Evolutionary conservation across 2,888 invertebrate genomes (phyloP).

Genomic region (Melinaea marsaeus): DNA sequence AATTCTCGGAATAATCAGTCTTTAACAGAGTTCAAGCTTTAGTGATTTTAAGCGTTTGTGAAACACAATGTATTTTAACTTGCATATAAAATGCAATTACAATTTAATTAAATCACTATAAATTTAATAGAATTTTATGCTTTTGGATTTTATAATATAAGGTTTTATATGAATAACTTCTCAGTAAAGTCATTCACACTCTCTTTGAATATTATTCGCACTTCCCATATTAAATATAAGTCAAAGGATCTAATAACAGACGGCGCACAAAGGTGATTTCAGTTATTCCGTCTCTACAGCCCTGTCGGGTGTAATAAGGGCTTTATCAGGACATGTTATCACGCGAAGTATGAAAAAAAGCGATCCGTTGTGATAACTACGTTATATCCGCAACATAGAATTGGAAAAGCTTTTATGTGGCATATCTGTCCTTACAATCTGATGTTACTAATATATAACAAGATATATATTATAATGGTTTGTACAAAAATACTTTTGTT

Average conservation of each 20-base stretch:
- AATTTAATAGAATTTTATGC: not conserved
- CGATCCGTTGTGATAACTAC: slow-evolving; percentile 1
- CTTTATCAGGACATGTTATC: not conserved
- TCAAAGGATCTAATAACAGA: not conserved
- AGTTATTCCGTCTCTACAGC: not conserved
- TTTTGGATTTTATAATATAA: not conserved
- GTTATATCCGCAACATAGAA: not conserved
- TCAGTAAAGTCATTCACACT: too few species aligned
- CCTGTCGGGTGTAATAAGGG: not conserved
- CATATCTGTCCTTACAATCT: not conserved
- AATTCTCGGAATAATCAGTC: not conserved
- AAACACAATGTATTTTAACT: not conserved
- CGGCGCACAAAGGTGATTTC: not conserved
- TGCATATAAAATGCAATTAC: not conserved
- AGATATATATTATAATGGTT: not conserved
- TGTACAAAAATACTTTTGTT: too few species aligned
- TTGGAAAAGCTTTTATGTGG: not conserved
- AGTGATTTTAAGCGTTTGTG: not conserved
- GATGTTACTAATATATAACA: not conserved
- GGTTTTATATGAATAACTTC: too few species aligned
- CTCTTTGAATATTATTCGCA: too few species aligned
- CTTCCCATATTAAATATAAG: too few species aligned
- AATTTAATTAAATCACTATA: not conserved
- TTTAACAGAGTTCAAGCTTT: not conserved
- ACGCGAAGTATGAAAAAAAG: slow-evolving; percentile 2